Base-by-base conservation (phyloP, 1,140 invertebrate genomes). In the Hyles vespertilio region DNA sequence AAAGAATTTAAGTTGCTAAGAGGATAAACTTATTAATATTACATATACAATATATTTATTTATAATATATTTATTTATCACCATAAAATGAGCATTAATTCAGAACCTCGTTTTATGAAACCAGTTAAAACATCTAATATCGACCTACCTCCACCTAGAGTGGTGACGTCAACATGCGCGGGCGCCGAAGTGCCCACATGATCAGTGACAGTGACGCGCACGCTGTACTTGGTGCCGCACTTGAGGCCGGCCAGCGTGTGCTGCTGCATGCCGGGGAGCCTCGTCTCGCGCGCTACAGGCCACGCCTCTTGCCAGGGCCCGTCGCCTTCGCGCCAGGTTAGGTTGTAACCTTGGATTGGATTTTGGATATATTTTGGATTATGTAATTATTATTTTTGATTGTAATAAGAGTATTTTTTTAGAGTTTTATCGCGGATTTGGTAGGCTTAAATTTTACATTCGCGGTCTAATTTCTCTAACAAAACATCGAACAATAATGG, bases 171-270 rank as follows among this genome's bases (percentile, higher is more conserved):
- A 32, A 79, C 60, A 59, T 81, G 79, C 4, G 85, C 82, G 0
- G 85, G 85, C 32, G 71, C 68, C 9, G 85, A 88, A 0, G 84
- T 88, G 0, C 94, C 95, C 2, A 95, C 92, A 69, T 91, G 91
- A 82, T 95, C 95, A 59, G 93, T 92, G 3, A 94, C 94, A 1
- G 93, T 93, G 61, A 96, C 91, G 74, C 94, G 92, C 43, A 96
- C 90, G 60, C 93, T 90, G 67, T 95, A 95, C 46, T 92, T 91
- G 32, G 92, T 93, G 33, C 94, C 96, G 81, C 96, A 97, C 65
- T 93, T 92, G 1, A 97, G 84, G 5, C 93, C 92, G 32, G 92
- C 92, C 9, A 97, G 83, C 1, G 93, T 94, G 67, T 94, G 94
- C 32, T 81, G 78, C 12, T 84, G 81, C 0, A 80, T 56, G 0